phyloP scores from a whole-genome alignment of 2,888 invertebrate species.

The Galerucella calmariensis region DNA sequence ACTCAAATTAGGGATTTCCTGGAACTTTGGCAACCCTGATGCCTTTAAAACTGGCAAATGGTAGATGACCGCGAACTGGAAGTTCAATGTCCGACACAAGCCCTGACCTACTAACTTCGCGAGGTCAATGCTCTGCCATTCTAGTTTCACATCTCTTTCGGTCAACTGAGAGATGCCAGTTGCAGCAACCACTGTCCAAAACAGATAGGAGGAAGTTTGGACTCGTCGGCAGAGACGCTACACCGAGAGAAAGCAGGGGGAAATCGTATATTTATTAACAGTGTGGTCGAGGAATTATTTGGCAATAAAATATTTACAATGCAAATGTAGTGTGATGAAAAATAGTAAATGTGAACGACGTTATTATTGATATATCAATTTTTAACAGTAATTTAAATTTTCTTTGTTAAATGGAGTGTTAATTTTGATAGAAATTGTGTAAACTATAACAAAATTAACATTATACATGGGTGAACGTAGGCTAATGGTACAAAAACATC shows the following conservation, averaged over 20 bases:
- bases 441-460: not conserved
- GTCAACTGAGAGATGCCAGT: slow-evolving; percentile 43
- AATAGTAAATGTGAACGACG: not conserved
- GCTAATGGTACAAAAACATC: not conserved
- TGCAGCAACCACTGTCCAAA: slow-evolving; percentile 39
- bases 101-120: slow-evolving; percentile 66
- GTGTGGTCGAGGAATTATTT: not conserved
- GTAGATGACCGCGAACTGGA: slow-evolving; percentile 60
- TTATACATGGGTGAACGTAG: not conserved
- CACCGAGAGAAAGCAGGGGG: not conserved
- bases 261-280: not conserved
- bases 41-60: slow-evolving; percentile 47
- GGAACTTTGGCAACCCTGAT: slow-evolving; percentile 24
- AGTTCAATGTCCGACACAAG: slow-evolving; percentile 64
- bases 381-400: not conserved
- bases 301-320: not conserved
- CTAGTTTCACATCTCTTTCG: slow-evolving; percentile 59
- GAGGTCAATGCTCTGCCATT: slow-evolving; percentile 66
- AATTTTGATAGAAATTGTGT: not conserved
- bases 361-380: not conserved
- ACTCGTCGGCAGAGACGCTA: slow-evolving; percentile 12
- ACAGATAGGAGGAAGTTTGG: slow-evolving; percentile 28
- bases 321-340: not conserved
- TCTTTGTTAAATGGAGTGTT: not conserved
- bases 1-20: slow-evolving; percentile 3